Evolutionary conservation across 2,797 vertebrate species (phyloP).

Genomic region (Anguilla anguilla): DNA sequence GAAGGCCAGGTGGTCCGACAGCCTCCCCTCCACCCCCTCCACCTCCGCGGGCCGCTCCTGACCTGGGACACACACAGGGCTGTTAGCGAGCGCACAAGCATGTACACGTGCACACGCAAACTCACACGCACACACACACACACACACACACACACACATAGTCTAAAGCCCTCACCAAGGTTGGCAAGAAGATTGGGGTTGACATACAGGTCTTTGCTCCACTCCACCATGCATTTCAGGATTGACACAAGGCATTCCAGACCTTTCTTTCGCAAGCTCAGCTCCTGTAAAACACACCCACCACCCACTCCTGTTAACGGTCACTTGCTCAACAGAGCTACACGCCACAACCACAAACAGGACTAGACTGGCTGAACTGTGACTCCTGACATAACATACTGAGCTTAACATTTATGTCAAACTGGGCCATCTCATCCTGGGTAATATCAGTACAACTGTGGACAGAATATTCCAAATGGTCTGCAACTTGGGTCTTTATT

Average conservation of each 20-base stretch:
- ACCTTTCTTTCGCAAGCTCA: conserved; percentile 95
- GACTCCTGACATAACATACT: not conserved
- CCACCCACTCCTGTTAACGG: not conserved
- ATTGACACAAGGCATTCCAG: conserved; percentile 96
- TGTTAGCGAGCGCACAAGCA: not conserved
- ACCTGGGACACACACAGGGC: conserved; percentile 66
- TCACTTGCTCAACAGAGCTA: not conserved
- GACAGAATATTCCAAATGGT: not conserved
- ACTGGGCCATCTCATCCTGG: not conserved
- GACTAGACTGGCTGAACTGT: not conserved
- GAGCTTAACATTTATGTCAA: not conserved
- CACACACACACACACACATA: not conserved
- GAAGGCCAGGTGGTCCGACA: conserved; percentile 75
- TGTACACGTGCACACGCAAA: not conserved
- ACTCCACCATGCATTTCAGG: conserved; percentile 98
- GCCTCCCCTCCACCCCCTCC: conserved; percentile 85
- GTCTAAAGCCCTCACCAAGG: conserved; percentile 78
- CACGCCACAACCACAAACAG: not conserved
- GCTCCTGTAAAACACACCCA: conserved; percentile 72
- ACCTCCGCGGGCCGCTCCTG: conserved; percentile 83
- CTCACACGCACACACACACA: not conserved
- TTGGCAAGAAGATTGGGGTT: conserved; percentile 93
- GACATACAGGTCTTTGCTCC: conserved; percentile 97
- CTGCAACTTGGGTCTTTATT: not conserved
- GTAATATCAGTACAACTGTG: not conserved